Evolutionary conservation across 2,113 vertebrate genomes (phyloP), one percentile per base, ranked within the genome.

Genomic region (Noctilio leporinus): DNA sequence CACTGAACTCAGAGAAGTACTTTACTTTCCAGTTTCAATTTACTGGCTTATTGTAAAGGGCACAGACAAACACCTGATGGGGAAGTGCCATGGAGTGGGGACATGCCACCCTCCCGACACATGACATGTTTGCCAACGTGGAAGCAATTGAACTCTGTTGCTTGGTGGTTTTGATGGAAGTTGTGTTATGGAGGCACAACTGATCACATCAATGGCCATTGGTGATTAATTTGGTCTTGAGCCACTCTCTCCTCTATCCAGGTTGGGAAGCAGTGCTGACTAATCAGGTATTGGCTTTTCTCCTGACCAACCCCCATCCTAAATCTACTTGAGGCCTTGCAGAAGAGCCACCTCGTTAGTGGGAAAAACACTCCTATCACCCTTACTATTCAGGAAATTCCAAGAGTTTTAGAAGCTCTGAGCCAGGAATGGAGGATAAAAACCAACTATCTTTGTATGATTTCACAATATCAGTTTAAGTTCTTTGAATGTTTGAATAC

Each of bases 71-170:
- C 33, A 28, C 76, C 11, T 10, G 33, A 43, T 57, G 40, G n/a
- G 72, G 69, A 53, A 62, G 11, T 5, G 9, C 75, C 7, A 0
- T 6, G 49, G 40, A 69, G n/a, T 10, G 73, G 80, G n/a, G 24
- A 20, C 4, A 0, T 0, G 0, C 11, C 24, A 33, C 30, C 17
- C 26, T 35, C 51, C 30, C 33, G 24, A 30, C 51, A 17, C 0
- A 1, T 19, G 30, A 40, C 10, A 30, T 69, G 40, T 33, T 57
- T 22, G 17, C n/a, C 40, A 57, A 2, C 9, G 28, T 3, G 4
- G 55, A 86, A 72, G 12, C 38, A 51, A 40, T 30, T 2, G n/a
- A 83, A 12, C 30, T 33, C 3, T 3, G 10, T 47, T 19, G 10
- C 35, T 22, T 24, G 9, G 51, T 40, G 19, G 26, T 0, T 85